phyloP scores from a whole-genome alignment of 1,140 invertebrate species.

The Paraescarpia echinospica region DNA sequence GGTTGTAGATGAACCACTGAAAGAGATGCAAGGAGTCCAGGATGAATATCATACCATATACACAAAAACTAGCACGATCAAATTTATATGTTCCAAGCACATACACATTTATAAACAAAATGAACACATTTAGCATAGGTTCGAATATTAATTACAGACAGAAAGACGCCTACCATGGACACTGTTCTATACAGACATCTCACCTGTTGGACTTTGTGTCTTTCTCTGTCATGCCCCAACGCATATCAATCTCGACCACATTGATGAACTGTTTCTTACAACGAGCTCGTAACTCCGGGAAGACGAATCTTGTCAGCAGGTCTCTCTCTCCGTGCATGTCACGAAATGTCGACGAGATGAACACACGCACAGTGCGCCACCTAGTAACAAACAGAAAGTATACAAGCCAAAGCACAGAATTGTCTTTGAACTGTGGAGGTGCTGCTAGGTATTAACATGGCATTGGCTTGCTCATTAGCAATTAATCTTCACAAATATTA shows the following conservation, averaged over 20 bases:
- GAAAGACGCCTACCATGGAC: too few species aligned
- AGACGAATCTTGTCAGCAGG: constrained; percentile 58
- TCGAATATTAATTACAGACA: too few species aligned
- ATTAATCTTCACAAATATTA: too few species aligned
- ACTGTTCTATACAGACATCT: neutral
- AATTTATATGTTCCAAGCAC: too few species aligned
- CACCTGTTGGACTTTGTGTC: constrained; percentile 52
- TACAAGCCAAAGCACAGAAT: neutral
- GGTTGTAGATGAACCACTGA: too few species aligned
- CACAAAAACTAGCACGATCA: too few species aligned
- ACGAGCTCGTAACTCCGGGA: constrained; percentile 58
- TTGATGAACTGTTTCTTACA: constrained; percentile 53
- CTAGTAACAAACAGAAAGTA: constrained; percentile 36
- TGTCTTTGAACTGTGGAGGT: neutral
- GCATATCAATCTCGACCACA: constrained; percentile 59
- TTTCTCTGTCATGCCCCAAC: constrained; percentile 61
- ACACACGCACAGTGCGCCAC: constrained; percentile 58
- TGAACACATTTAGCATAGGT: too few species aligned
- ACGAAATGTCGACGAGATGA: constrained; percentile 62
- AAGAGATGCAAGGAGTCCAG: too few species aligned
- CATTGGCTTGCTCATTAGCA: neutral
- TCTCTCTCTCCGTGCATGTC: constrained; percentile 63
- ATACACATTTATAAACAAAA: too few species aligned
- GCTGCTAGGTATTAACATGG: neutral
- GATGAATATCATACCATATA: too few species aligned